These are phyloP conservation scores for Falcunculus frontatus DNA, from an alignment of 2,113 vertebrate species.

Conservation along the genomic window DNA sequence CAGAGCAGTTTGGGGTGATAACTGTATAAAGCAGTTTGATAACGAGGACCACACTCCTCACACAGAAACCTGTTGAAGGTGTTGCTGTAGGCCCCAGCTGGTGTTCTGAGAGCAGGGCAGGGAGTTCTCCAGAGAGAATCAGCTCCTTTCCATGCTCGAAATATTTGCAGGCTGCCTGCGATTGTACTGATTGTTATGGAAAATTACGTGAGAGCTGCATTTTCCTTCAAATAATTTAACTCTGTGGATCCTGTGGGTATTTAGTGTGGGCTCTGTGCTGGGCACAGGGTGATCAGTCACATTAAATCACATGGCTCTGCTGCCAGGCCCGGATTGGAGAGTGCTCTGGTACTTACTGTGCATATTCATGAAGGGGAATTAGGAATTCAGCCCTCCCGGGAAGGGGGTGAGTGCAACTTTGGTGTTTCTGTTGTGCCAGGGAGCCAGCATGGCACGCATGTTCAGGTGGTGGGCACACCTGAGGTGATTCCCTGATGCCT, in stretches of 20 bases:
- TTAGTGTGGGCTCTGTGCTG: neutral
- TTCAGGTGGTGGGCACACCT: neutral
- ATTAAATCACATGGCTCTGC: neutral
- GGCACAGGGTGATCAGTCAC: constrained; percentile 19
- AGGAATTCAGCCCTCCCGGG: neutral
- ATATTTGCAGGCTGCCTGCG: constrained; percentile 17
- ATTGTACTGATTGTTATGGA: neutral
- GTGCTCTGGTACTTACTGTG: neutral
- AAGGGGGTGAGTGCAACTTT: neutral
- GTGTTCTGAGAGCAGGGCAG: neutral
- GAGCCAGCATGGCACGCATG: rapidly evolving
- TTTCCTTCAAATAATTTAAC: constrained; percentile 56
- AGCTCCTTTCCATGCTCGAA: constrained; percentile 1
- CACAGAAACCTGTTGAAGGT: constrained; percentile 21
- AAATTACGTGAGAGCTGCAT: constrained; percentile 32
- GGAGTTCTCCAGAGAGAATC: constrained; percentile 3
- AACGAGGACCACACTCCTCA: constrained; percentile 6
- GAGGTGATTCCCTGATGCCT: rapidly evolving
- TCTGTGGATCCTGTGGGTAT: constrained; percentile 34
- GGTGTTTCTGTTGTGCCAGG: neutral
- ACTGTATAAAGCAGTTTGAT: constrained; percentile 50
- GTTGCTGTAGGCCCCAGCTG: neutral
- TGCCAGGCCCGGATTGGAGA: constrained; percentile 18
- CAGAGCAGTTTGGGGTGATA: constrained; percentile 48
- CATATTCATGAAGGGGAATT: constrained; percentile 31